A percentile compares a stretch with the other conserved stretches of the same genome.
Evolutionary conservation across 2,797 vertebrate genomes (phyloP).

Genomic region (Setipinna tenuifilis): DNA sequence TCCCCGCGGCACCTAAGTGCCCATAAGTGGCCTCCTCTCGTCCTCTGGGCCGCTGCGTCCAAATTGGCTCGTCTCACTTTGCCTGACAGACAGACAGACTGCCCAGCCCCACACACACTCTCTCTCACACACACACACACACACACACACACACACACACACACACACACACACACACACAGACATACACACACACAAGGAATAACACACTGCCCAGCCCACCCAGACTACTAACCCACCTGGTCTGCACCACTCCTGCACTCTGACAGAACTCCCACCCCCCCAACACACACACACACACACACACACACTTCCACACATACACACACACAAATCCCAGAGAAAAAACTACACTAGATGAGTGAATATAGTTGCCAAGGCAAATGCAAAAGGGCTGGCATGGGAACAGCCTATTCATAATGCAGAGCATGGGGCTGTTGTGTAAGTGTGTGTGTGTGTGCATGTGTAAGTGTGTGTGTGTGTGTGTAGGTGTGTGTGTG

Average conservation of each 20-base stretch:
- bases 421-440: neutral
- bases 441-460: neutral
- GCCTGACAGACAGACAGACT: neutral
- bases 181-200: too few species aligned
- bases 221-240: too few species aligned
- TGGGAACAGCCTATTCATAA: neutral
- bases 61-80: neutral
- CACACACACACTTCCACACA: too few species aligned
- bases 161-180: too few species aligned
- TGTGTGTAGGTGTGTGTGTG: too few species aligned
- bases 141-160: too few species aligned
- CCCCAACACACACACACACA: too few species aligned
- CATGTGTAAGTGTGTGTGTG: too few species aligned
- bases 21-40: neutral
- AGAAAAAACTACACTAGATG: too few species aligned
- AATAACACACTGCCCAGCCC: too few species aligned
- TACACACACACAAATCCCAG: too few species aligned
- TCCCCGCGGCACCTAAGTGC: conserved; percentile 5
- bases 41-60: neutral
- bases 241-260: neutral
- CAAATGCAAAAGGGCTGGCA: neutral
- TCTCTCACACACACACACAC: too few species aligned
- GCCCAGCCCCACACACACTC: neutral
- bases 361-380: neutral
- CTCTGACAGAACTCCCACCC: neutral